Evolutionary conservation across 92 coral and sea anemone genomes (phyloP).

Genomic region (Palythoa heliodiscus): DNA sequence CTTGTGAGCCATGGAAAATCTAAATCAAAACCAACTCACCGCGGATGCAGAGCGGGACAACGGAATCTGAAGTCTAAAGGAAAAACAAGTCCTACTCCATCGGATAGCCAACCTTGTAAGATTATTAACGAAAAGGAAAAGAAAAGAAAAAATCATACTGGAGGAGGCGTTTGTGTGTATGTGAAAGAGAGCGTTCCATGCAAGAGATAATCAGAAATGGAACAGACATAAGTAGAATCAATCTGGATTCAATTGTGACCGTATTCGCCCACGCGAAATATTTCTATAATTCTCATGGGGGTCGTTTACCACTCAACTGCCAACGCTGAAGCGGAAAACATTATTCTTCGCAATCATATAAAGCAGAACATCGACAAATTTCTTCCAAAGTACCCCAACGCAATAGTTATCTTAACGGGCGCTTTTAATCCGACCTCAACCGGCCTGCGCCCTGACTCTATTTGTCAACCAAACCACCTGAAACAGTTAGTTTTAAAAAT

Average conservation of each 20-base stretch:
- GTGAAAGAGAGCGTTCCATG: conserved; percentile 51
- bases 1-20: too few relatives aligned
- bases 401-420: conserved; percentile 44
- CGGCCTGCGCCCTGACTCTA: conserved; percentile 35
- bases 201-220: conserved; percentile 38
- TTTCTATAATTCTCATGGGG: conserved; percentile 8
- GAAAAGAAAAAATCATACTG: conserved; percentile 34
- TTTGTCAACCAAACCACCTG: conserved; percentile 36
- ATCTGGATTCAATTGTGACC: conserved; percentile 51
- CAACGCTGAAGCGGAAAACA: conserved; percentile 43
- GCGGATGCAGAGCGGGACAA: too few relatives aligned
- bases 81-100: too few relatives aligned
- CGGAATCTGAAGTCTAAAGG: too few relatives aligned
- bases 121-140: too few relatives aligned
- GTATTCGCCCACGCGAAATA: conserved; percentile 24
- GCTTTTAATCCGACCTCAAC: conserved; percentile 50
- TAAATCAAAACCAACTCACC: too few relatives aligned
- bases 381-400: conserved; percentile 34
- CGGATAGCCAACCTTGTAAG: too few relatives aligned
- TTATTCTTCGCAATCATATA: conserved; percentile 40
- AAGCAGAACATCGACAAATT: conserved; percentile 25
- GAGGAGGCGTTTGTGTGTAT: conserved; percentile 63
- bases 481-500: conserved; percentile 40
- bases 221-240: conserved; percentile 45
- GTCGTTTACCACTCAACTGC: conserved; percentile 48